Percentiles rank a stretch among this genome's conserved stretches.
Evolutionary conservation across 1,140 invertebrate species (phyloP).

Genomic region (Ceratosolen fusciceps): DNA sequence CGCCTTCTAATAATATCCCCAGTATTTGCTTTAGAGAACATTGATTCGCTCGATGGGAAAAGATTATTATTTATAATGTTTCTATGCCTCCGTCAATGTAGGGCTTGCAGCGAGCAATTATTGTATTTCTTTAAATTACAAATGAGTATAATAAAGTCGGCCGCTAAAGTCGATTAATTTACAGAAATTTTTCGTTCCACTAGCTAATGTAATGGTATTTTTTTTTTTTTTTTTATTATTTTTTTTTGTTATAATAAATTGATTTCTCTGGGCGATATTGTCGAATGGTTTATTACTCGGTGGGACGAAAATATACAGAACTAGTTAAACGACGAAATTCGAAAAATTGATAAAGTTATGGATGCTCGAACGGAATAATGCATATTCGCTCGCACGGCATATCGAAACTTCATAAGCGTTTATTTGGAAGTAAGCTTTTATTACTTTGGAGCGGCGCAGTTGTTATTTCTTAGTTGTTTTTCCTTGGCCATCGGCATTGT

Average conservation of each 20-base stretch:
- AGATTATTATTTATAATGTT: too few relatives aligned
- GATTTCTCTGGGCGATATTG: not conserved
- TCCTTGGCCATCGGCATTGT: not conserved
- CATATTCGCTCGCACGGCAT: not conserved
- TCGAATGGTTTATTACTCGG: not conserved
- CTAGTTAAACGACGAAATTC: not conserved
- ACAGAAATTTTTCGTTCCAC: too few relatives aligned
- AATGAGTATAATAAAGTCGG: too few relatives aligned
- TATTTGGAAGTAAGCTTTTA: not conserved
- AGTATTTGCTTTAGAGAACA: too few relatives aligned
- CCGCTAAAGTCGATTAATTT: too few relatives aligned
- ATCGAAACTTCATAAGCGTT: not conserved
- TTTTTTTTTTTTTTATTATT: too few relatives aligned
- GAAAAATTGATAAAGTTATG: not conserved
- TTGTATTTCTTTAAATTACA: too few relatives aligned
- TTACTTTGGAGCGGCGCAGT: not conserved
- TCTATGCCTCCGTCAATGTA: too few relatives aligned
- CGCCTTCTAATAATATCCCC: too few relatives aligned
- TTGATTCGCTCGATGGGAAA: too few relatives aligned
- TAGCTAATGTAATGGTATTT: too few relatives aligned
- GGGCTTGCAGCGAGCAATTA: too few relatives aligned
- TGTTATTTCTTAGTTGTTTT: conserved; percentile 2
- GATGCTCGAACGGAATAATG: not conserved
- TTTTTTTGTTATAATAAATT: not conserved
- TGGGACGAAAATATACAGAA: not conserved